These are phyloP conservation scores for Venusia cambrica DNA, from an alignment of 2,888 invertebrate genomes.

Conservation along the genomic window DNA sequence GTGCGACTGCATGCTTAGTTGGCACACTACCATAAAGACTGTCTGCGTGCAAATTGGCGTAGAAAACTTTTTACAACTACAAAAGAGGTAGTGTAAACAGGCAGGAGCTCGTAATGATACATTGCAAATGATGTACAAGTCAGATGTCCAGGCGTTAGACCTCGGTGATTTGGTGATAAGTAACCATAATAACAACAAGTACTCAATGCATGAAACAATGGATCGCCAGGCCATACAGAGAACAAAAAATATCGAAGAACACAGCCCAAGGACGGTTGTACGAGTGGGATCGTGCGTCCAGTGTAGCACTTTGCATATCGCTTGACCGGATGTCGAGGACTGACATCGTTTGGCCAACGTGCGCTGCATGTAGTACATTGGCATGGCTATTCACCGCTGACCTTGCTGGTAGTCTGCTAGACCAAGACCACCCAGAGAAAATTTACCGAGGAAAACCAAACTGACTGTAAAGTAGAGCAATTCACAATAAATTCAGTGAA, in stretches of 20 bases:
- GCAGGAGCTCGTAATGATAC: constrained; percentile 8
- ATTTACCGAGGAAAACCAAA: too few relatives aligned
- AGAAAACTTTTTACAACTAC: constrained; percentile 9
- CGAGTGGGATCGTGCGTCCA: constrained; percentile 48
- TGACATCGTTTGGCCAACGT: constrained; percentile 56
- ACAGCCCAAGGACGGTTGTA: constrained; percentile 57
- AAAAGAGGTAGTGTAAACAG: constrained; percentile 2
- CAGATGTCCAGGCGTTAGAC: too few relatives aligned
- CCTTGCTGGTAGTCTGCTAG: constrained; percentile 35
- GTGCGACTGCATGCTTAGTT: constrained; percentile 21
- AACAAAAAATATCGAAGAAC: constrained; percentile 38
- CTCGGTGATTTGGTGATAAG: too few relatives aligned
- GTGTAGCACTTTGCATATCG: constrained; percentile 64
- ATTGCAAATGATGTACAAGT: too few relatives aligned
- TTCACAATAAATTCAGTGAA: constrained; percentile 1
- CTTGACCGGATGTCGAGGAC: constrained; percentile 64
- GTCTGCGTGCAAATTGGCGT: constrained; percentile 23
- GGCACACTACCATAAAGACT: constrained; percentile 14
- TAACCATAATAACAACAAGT: constrained; percentile 6
- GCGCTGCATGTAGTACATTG: constrained; percentile 46
- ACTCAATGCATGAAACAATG: constrained; percentile 21
- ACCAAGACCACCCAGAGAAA: constrained; percentile 39
- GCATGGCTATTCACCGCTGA: constrained; percentile 30
- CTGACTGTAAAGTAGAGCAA: too few relatives aligned
- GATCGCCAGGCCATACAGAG: constrained; percentile 28